Evolutionary conservation across 2,888 invertebrate species (phyloP).

Genomic region (Rhaphigaster nebulosa): DNA sequence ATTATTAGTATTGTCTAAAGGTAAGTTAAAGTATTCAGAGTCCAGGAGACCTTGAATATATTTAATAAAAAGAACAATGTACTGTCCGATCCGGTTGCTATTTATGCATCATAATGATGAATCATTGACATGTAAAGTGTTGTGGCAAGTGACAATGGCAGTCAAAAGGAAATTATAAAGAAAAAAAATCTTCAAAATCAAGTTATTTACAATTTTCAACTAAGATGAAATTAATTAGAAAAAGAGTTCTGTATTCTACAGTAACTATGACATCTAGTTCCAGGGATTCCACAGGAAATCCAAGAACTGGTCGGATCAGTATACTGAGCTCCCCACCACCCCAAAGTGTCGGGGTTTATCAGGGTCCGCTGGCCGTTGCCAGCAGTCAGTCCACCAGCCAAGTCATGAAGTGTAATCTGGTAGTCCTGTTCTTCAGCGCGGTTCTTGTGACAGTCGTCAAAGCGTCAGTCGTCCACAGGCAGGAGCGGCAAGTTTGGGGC

Average conservation of each 20-base stretch:
- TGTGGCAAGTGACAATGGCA: background rate
- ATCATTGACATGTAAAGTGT: background rate
- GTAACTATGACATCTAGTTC: background rate
- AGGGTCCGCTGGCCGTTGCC: background rate
- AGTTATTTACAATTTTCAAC: background rate
- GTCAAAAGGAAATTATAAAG: background rate
- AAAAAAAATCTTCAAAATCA: background rate
- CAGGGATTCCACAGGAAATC: background rate
- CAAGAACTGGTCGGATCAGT: background rate
- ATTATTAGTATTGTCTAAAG: too few species aligned
- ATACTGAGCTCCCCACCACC: background rate
- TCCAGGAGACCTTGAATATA: background rate
- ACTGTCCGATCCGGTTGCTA: background rate
- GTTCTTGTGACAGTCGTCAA: background rate
- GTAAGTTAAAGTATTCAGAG: background rate
- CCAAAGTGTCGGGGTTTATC: background rate
- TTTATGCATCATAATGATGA: background rate
- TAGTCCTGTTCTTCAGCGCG: background rate
- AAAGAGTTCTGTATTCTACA: background rate
- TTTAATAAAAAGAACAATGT: background rate
- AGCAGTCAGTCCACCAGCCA: background rate
- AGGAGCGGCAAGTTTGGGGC: slow-evolving; percentile 24
- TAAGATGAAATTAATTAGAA: background rate
- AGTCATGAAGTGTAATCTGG: background rate
- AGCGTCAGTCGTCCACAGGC: background rate